A percentile compares a stretch with the other conserved stretches of the same genome.
Evolutionary conservation across 1,140 invertebrate species (phyloP).

Genomic region (Monomorium pharaonis): DNA sequence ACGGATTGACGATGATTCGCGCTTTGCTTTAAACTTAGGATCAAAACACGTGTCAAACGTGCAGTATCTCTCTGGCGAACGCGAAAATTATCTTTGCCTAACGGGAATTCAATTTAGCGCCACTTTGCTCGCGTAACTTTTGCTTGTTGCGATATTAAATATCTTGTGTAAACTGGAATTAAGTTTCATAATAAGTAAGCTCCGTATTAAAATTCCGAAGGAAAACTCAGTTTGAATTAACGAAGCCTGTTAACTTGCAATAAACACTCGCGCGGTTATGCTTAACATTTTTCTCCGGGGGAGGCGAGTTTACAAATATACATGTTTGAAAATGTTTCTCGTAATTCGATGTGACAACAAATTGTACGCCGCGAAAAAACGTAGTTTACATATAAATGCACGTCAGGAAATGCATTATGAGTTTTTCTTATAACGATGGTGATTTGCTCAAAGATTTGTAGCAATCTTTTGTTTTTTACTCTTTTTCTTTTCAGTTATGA

Average conservation of each 20-base stretch:
- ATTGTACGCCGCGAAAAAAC: not conserved
- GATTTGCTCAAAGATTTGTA: not conserved
- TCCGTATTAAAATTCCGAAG: not conserved
- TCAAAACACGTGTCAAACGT: not conserved
- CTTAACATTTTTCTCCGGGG: not conserved
- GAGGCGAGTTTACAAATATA: not conserved
- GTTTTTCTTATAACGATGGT: not conserved
- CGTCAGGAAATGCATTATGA: not conserved
- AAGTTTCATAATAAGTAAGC: conserved; percentile 21
- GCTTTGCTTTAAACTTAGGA: not conserved
- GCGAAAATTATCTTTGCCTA: not conserved
- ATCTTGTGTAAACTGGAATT: conserved; percentile 11
- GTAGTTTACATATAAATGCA: not conserved
- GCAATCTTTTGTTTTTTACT: not conserved
- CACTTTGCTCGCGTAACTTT: not conserved
- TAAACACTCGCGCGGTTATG: not conserved
- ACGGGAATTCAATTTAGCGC: conserved; percentile 8
- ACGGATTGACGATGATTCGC: conserved; percentile 1
- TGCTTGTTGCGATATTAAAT: conserved; percentile 13
- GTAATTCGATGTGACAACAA: not conserved
- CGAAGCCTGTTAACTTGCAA: not conserved
- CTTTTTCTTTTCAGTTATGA: not conserved
- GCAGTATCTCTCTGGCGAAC: not conserved
- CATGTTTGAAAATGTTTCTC: not conserved
- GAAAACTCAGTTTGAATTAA: not conserved